phyloP scores from a whole-genome alignment of 2,888 invertebrate genomes.

The Malacosoma neustria region DNA sequence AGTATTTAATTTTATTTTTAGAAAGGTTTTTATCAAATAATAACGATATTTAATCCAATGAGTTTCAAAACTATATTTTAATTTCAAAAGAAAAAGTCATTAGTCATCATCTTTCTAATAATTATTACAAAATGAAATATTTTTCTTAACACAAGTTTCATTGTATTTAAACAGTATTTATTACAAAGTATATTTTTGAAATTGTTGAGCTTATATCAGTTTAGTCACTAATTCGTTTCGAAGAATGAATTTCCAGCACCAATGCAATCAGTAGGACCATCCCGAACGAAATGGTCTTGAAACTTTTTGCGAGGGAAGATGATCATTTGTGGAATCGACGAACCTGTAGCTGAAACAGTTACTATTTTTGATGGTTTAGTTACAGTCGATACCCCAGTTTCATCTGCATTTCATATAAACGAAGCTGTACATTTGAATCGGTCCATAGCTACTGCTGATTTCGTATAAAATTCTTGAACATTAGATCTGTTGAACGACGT shows the following conservation, averaged over 20 bases:
- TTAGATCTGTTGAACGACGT: neutral
- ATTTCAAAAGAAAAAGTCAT: neutral
- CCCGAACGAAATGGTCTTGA: slow-evolving; percentile 10
- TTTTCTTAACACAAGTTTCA: neutral
- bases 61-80: neutral
- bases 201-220: neutral
- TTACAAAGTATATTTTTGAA: too few species aligned
- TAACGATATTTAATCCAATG: neutral
- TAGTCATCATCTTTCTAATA: neutral
- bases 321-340: slow-evolving; percentile 9
- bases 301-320: slow-evolving; percentile 6
- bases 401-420: slow-evolving; percentile 7
- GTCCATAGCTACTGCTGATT: slow-evolving; percentile 5
- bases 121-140: neutral
- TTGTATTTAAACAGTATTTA: too few species aligned
- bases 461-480: neutral
- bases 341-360: slow-evolving; percentile 7
- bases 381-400: slow-evolving; percentile 8
- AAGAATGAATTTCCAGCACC: too few species aligned
- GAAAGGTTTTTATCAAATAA: neutral
- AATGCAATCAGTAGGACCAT: slow-evolving; percentile 12
- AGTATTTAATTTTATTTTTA: neutral
- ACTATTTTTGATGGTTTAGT: slow-evolving; percentile 5
- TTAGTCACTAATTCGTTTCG: slow-evolving; percentile 10
- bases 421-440: slow-evolving; percentile 8